A percentile compares a stretch with the other conserved stretches of the same genome.
Evolutionary conservation across 1,140 invertebrate genomes (phyloP).

Genomic region (Campoletis sonorensis): DNA sequence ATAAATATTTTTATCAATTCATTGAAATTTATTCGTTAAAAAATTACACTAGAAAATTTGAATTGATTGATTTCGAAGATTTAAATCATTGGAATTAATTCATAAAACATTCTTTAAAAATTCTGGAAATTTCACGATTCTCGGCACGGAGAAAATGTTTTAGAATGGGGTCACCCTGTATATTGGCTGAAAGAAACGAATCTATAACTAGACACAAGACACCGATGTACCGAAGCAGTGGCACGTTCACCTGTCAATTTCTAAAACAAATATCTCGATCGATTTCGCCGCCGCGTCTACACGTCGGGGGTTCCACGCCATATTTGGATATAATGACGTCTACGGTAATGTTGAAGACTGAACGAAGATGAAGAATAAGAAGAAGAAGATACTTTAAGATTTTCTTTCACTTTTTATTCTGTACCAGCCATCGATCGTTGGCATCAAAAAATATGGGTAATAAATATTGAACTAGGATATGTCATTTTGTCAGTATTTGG

Average conservation of each 20-base stretch:
- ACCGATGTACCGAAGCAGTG: slow-evolving; percentile 7
- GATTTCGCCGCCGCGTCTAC: background rate
- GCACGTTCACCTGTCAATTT: slow-evolving; percentile 40
- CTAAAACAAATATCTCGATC: slow-evolving; percentile 43
- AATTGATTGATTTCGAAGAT: too few species aligned
- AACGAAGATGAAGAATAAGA: background rate
- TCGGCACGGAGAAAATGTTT: too few species aligned
- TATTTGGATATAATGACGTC: background rate
- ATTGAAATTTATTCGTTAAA: too few species aligned
- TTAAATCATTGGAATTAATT: too few species aligned
- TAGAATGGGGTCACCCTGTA: background rate
- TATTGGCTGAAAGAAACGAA: background rate
- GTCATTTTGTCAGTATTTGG: background rate
- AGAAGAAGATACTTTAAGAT: background rate
- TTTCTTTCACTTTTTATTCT: background rate
- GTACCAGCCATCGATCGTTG: background rate
- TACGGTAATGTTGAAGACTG: background rate
- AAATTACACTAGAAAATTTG: too few species aligned
- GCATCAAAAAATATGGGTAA: background rate
- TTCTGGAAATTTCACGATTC: too few species aligned
- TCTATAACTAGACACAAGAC: background rate
- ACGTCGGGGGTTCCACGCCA: background rate
- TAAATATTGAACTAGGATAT: background rate
- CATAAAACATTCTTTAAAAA: too few species aligned
- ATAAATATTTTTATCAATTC: too few species aligned